These are phyloP conservation scores for Drosophila nr. perissopoda DNA, from an alignment of 2,888 invertebrate species.

Conservation along the genomic window DNA sequence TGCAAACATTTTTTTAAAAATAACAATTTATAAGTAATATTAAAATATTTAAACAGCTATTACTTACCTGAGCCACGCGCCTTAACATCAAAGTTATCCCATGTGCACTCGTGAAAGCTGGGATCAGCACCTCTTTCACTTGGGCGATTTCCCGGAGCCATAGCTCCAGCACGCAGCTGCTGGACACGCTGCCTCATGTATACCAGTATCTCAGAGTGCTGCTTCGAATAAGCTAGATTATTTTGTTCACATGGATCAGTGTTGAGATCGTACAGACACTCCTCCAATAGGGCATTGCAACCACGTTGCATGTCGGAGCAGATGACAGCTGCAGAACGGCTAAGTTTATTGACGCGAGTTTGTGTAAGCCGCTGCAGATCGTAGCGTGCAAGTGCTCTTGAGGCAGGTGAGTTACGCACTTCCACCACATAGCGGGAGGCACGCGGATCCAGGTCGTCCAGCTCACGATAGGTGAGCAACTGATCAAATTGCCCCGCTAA, in stretches of 20 bases:
- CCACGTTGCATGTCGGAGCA: conserved; percentile 54
- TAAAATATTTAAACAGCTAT: not conserved
- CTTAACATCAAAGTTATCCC: conserved; percentile 85
- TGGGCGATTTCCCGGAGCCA: conserved; percentile 84
- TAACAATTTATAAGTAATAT: not conserved
- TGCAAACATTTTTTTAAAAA: conserved; percentile 10
- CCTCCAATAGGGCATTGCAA: conserved; percentile 78
- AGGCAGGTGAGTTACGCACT: conserved; percentile 68
- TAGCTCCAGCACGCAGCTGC: conserved; percentile 84
- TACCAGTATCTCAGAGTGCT: conserved; percentile 48
- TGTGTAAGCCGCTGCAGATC: conserved; percentile 53
- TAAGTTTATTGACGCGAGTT: conserved; percentile 44
- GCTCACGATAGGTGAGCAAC: conserved; percentile 66
- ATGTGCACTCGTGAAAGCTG: conserved; percentile 86
- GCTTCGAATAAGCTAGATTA: conserved; percentile 70
- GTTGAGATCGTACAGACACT: conserved; percentile 86
- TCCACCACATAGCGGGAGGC: conserved; percentile 61
- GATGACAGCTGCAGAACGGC: conserved; percentile 53
- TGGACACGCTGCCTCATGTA: conserved; percentile 85
- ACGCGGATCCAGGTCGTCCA: conserved; percentile 75
- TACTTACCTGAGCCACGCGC: conserved; percentile 31
- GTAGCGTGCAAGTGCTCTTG: conserved; percentile 58
- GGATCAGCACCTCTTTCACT: conserved; percentile 86
- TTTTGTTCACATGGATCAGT: conserved; percentile 86
- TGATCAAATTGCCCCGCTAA: conserved; percentile 69